phyloP scores from a whole-genome alignment of 2,797 vertebrate genomes.

The Micropoecilia bifurca region DNA sequence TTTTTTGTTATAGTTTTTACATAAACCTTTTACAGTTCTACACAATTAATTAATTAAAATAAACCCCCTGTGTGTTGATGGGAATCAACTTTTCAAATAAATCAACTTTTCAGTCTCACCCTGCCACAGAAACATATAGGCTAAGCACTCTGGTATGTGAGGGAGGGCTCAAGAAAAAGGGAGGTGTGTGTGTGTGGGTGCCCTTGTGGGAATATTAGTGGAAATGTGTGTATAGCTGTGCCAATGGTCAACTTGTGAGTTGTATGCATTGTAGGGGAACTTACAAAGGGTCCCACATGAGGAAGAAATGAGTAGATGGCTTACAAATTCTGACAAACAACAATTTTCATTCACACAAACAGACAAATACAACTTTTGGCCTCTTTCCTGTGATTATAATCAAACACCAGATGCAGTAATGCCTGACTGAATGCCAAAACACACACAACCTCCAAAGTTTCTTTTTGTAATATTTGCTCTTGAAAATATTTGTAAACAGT shows the following conservation, averaged over 20 bases:
- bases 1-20: no score
- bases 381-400: constrained; percentile 34
- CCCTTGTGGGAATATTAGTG: constrained; percentile 3
- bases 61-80: constrained; percentile 20
- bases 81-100: constrained; percentile 54
- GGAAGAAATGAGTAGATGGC: constrained; percentile 17
- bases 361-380: constrained; percentile 31
- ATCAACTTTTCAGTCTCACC: constrained; percentile 53
- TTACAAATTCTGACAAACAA: constrained; percentile 34
- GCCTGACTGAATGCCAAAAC: constrained; percentile 3
- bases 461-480: constrained; percentile 38
- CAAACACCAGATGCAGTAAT: constrained; percentile 47
- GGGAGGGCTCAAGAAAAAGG: constrained; percentile 64
- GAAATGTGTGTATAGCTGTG: constrained; percentile 12
- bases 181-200: constrained; percentile 22
- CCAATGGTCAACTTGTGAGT: constrained; percentile 12
- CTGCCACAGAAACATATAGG: constrained; percentile 51
- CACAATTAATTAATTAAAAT: constrained; percentile 26
- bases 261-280: constrained; percentile 17
- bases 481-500: constrained; percentile 39
- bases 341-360: constrained; percentile 22
- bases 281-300: not conserved
- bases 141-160: constrained; percentile 70
- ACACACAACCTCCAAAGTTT: constrained; percentile 13
- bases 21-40: constrained; percentile 19